Evolutionary conservation across 2,113 vertebrate species (phyloP).

Genomic region (Zingel zingel): DNA sequence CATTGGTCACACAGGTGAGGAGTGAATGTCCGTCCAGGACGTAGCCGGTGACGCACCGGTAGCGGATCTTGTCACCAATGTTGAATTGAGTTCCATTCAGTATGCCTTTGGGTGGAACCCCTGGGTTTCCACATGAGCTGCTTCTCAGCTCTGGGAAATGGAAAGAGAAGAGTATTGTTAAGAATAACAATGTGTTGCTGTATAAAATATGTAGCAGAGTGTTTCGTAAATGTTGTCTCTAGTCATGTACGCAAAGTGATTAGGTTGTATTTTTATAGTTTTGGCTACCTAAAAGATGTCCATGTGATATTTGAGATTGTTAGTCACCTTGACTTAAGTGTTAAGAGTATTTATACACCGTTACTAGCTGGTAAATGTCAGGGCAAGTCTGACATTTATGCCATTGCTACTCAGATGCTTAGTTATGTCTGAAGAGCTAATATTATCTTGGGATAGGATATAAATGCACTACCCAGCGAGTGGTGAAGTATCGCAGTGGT

Average conservation of each 20-base stretch:
- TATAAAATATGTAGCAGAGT: not conserved
- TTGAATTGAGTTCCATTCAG: conserved; percentile 95
- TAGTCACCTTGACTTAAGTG: not conserved
- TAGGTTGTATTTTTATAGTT: not conserved
- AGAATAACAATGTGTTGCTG: not conserved
- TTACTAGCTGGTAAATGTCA: conserved; percentile 14
- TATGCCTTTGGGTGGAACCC: conserved; percentile 93
- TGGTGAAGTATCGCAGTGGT: not conserved
- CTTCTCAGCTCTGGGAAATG: conserved; percentile 89
- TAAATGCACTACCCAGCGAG: not conserved
- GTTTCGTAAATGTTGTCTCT: not conserved
- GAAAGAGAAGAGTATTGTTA: conserved; percentile 26
- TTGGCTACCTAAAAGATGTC: not conserved
- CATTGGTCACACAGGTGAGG: conserved; percentile 92
- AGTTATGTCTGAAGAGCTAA: conserved; percentile 10
- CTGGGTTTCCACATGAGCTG: conserved; percentile 96
- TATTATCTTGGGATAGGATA: conserved; percentile 16
- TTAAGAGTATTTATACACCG: not conserved
- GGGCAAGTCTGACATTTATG: not conserved
- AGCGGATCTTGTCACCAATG: conserved; percentile 93
- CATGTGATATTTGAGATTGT: not conserved
- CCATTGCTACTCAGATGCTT: conserved; percentile 8
- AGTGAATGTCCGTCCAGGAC: conserved; percentile 93
- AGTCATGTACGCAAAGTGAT: not conserved
- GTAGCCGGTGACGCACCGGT: conserved; percentile 92